Percentiles rank a stretch among this genome's conserved stretches.
Evolutionary conservation across 1,140 invertebrate species (phyloP).

Genomic region (Drosophila nannoptera): DNA sequence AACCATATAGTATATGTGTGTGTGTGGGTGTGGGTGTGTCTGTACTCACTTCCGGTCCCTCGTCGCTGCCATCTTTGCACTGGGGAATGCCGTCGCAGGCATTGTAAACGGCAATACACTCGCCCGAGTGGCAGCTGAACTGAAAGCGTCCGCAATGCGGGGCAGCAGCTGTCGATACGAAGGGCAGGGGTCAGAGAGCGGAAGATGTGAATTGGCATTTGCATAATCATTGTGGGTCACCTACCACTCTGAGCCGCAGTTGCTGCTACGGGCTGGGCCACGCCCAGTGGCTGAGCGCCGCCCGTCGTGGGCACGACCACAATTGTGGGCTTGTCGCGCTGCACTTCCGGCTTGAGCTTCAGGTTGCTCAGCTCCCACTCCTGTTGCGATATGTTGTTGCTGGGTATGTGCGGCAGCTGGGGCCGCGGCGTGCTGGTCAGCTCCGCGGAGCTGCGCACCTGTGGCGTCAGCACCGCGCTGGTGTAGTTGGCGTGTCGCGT

Average conservation of each 20-base stretch:
- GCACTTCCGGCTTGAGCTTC: slow-evolving; percentile 68
- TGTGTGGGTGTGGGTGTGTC: neutral
- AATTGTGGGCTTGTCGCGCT: slow-evolving; percentile 52
- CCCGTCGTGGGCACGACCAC: slow-evolving; percentile 13
- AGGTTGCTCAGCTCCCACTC: slow-evolving; percentile 87
- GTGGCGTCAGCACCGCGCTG: slow-evolving; percentile 87
- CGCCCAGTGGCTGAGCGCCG: slow-evolving; percentile 22
- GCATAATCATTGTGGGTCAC: slow-evolving; percentile 27
- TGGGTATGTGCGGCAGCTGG: slow-evolving; percentile 61
- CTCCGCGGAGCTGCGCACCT: slow-evolving; percentile 37
- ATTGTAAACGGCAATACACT: slow-evolving; percentile 97
- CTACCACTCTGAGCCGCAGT: slow-evolving; percentile 50
- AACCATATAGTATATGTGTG: slow-evolving; percentile 1
- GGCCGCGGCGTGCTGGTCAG: slow-evolving; percentile 57
- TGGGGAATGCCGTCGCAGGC: slow-evolving; percentile 96
- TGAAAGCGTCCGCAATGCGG: slow-evolving; percentile 87
- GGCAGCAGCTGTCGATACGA: slow-evolving; percentile 42
- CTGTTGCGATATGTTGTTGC: slow-evolving; percentile 82
- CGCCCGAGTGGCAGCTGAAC: slow-evolving; percentile 91
- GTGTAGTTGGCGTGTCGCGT: slow-evolving; percentile 92
- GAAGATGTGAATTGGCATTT: slow-evolving; percentile 28
- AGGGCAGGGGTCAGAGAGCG: slow-evolving; percentile 9
- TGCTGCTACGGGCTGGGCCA: slow-evolving; percentile 15
- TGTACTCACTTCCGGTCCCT: slow-evolving; percentile 86
- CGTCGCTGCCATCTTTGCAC: slow-evolving; percentile 94